Evolutionary conservation across 2,888 invertebrate species (phyloP).

Genomic region (Copidosoma aretas): DNA sequence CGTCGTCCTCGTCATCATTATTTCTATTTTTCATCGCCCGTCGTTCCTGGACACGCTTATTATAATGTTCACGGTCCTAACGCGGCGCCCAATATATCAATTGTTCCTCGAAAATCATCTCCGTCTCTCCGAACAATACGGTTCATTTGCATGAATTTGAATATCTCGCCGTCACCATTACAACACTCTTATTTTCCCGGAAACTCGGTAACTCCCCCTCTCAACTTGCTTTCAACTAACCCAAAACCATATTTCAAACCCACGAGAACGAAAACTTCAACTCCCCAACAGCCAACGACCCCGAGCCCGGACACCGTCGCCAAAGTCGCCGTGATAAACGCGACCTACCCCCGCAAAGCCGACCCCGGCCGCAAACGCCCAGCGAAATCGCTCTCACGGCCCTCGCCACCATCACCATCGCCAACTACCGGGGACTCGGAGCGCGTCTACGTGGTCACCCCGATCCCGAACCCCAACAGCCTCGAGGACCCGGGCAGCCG

Average conservation of each 20-base stretch:
- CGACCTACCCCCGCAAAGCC: constrained; percentile 24
- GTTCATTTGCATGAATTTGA: too few species aligned
- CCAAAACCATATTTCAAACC: neutral
- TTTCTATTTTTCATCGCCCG: too few species aligned
- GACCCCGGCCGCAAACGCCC: neutral
- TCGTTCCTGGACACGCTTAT: too few species aligned
- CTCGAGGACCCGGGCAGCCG: constrained; percentile 48
- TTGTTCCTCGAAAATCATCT: neutral
- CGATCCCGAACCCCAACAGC: constrained; percentile 63
- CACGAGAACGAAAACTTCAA: neutral
- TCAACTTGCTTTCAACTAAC: too few species aligned
- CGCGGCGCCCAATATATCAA: neutral
- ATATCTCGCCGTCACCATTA: neutral
- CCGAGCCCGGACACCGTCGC: neutral
- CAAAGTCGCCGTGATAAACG: constrained; percentile 33
- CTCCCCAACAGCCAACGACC: neutral
- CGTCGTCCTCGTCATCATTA: too few species aligned
- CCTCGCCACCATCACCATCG: neutral
- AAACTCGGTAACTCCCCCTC: neutral
- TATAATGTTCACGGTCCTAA: too few species aligned
- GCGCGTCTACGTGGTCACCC: constrained; percentile 71
- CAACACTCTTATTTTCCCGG: neutral
- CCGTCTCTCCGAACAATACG: too few species aligned
- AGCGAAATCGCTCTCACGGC: too few species aligned
- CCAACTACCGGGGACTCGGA: constrained; percentile 12